Evolutionary conservation across 2,113 vertebrate species (phyloP).

Genomic region (Pteronura brasiliensis): DNA sequence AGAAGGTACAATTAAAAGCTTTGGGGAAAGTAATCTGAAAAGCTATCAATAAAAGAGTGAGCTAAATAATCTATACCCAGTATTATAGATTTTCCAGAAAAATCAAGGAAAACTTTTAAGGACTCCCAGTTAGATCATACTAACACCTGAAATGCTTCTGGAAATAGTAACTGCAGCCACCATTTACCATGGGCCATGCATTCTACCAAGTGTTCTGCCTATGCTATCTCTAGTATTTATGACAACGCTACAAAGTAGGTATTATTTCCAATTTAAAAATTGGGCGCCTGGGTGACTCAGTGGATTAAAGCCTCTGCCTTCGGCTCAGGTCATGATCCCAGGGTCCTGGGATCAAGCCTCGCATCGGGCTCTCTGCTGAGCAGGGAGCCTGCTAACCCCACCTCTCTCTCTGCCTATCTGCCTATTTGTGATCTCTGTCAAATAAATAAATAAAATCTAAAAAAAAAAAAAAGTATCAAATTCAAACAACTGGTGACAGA

Average conservation of each 20-base stretch:
- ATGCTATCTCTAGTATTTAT: conserved; percentile 7
- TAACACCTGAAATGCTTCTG: neutral
- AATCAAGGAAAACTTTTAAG: conserved; percentile 32
- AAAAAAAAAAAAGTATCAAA: neutral
- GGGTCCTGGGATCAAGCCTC: too few relatives aligned
- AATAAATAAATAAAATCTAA: too few relatives aligned
- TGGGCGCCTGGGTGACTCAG: too few relatives aligned
- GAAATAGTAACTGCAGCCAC: neutral
- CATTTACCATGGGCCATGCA: neutral
- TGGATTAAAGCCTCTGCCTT: too few relatives aligned
- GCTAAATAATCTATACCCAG: neutral
- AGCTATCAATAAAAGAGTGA: neutral
- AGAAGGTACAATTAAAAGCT: neutral
- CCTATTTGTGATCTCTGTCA: too few relatives aligned
- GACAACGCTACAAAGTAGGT: neutral
- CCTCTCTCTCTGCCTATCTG: too few relatives aligned
- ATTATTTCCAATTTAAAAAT: conserved; percentile 14
- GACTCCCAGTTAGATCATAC: neutral
- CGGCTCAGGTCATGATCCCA: too few relatives aligned
- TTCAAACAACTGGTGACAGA: neutral
- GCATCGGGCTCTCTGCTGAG: too few relatives aligned
- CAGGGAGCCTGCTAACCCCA: too few relatives aligned
- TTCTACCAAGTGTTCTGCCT: conserved; percentile 14
- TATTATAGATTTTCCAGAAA: conserved; percentile 11
- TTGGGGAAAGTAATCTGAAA: neutral